A percentile compares a stretch with the other conserved stretches of the same genome.
Conservation (phyloP, 2,113 vertebrate species). For the Amazona vittata region DNA sequence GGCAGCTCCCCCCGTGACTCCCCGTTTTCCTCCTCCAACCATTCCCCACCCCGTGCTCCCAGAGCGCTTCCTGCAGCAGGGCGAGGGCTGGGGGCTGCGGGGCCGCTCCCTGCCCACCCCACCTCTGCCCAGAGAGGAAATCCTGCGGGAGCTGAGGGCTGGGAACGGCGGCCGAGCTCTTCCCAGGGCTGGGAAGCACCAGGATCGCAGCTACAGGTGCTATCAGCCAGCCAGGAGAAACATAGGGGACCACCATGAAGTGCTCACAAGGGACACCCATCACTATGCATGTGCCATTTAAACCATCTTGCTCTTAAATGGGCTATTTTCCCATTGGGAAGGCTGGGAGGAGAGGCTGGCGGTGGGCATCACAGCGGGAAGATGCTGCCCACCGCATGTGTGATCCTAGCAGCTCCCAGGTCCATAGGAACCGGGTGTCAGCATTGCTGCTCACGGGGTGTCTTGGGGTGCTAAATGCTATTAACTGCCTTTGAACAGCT, state of each 20-base stretch:
- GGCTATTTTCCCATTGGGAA: background rate
- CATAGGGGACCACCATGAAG: rapidly evolving
- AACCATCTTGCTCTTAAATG: background rate
- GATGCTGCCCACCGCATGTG: background rate
- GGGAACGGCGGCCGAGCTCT: background rate
- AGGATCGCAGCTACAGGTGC: background rate
- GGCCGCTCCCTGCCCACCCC: conserved; percentile 15
- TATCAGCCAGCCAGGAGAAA: background rate
- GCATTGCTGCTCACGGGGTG: background rate
- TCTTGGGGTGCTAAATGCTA: background rate
- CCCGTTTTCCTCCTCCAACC: conserved; percentile 31
- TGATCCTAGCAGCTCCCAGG: background rate
- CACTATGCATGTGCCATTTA: background rate
- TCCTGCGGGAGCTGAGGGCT: conserved; percentile 22
- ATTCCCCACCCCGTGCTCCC: background rate
- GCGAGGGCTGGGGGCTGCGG: conserved; percentile 28
- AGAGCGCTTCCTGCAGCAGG: conserved; percentile 35
- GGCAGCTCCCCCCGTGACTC: background rate
- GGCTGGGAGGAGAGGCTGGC: background rate
- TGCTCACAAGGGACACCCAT: rapidly evolving
- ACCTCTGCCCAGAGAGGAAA: conserved; percentile 44
- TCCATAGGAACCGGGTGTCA: background rate
- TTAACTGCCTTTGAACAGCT: background rate
- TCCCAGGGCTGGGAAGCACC: background rate
- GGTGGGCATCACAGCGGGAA: background rate